Percentiles rank a stretch among this genome's conserved stretches.
These are phyloP conservation scores for Rhagonycha fulva DNA, from an alignment of 2,888 invertebrate species.

Conservation along the genomic window DNA sequence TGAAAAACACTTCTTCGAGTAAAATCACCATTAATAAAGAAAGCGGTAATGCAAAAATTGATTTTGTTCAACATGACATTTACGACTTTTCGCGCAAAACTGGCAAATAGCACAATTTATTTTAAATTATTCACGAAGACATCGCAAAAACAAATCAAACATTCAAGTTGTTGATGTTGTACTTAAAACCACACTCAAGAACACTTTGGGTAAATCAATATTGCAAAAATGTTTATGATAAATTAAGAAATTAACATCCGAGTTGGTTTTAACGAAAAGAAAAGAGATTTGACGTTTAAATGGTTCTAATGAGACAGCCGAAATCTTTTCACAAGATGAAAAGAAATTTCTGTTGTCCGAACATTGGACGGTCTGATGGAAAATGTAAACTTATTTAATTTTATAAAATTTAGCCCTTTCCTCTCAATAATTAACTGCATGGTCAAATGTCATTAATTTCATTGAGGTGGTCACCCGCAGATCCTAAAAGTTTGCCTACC, in stretches of 20 bases:
- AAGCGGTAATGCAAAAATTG: slow-evolving; percentile 2
- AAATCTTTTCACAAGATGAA: not conserved
- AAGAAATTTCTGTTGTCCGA: not conserved
- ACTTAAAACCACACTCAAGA: not conserved
- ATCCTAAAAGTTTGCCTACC: no score
- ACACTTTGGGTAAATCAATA: not conserved
- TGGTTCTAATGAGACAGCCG: not conserved
- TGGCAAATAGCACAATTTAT: not conserved
- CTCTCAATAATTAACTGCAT: no score
- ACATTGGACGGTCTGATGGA: no score
- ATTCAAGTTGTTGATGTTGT: not conserved
- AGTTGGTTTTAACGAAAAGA: not conserved
- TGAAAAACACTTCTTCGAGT: not conserved
- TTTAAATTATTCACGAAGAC: not conserved
- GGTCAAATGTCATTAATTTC: no score
- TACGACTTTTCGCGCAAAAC: not conserved
- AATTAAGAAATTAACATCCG: not conserved
- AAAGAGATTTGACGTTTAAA: not conserved
- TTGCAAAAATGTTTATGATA: not conserved
- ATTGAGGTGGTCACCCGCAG: no score
- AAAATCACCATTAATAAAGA: slow-evolving; percentile 2
- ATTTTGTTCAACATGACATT: slow-evolving; percentile 2
- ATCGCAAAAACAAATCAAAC: slow-evolving; percentile 1
- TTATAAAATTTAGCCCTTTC: no score
- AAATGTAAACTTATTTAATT: no score